Conservation (phyloP, 2,888 invertebrate species). For the Leptothorax acervorum region DNA sequence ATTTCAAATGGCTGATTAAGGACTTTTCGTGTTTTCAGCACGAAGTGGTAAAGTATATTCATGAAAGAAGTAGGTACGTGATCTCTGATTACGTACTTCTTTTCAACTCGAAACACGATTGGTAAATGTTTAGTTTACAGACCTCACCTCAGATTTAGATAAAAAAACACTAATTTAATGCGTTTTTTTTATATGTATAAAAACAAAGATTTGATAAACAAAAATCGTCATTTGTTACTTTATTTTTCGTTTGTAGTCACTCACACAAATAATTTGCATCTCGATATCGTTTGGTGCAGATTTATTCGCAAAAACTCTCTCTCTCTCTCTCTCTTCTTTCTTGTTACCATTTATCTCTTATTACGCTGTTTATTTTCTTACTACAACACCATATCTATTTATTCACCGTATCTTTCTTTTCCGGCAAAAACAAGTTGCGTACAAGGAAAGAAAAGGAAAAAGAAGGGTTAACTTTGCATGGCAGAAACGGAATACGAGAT, state of each 20-base stretch:
- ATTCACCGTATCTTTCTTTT: conserved; percentile 61
- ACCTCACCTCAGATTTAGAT: no score
- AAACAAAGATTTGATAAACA: no score
- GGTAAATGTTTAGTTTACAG: no score
- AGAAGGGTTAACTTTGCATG: conserved; percentile 30
- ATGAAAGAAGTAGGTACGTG: background rate
- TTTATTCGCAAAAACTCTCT: conserved; percentile 64
- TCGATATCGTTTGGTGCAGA: conserved; percentile 62
- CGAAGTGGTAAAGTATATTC: conserved; percentile 49
- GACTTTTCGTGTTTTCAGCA: conserved; percentile 61
- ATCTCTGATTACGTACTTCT: background rate
- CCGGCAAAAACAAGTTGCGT: conserved; percentile 64
- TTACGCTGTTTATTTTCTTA: conserved; percentile 40
- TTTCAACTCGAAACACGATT: background rate
- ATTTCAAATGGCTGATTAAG: conserved; percentile 66
- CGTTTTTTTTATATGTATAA: no score
- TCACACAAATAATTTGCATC: conserved; percentile 39
- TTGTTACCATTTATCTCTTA: conserved; percentile 64
- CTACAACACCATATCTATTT: conserved; percentile 53
- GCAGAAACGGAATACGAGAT: conserved; percentile 67
- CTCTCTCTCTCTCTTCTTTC: no score
- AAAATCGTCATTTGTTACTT: no score
- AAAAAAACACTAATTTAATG: no score
- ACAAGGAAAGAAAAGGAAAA: conserved; percentile 30
- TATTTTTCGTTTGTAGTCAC: background rate